A percentile compares a stretch with the other conserved stretches of the same genome.
These are phyloP conservation scores for Mionectes olivaceus DNA, from an alignment of 2,797 vertebrate genomes.

Conservation along the genomic window DNA sequence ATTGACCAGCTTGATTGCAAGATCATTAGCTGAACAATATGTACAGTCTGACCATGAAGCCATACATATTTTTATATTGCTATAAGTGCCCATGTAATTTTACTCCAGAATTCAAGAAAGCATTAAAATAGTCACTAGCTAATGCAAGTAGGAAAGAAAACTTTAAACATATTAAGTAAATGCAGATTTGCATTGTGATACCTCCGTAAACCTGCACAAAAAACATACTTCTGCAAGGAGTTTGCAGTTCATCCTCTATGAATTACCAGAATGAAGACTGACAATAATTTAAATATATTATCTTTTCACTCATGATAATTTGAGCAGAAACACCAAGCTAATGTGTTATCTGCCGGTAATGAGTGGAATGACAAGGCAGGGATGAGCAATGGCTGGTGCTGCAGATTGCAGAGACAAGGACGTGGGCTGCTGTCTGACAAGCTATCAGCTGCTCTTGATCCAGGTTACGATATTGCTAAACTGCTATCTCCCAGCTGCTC, in stretches of 20 bases:
- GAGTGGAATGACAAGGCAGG: background rate
- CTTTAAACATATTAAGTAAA: background rate
- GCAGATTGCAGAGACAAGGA: background rate
- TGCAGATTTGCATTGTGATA: background rate
- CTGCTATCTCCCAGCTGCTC: background rate
- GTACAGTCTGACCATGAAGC: background rate
- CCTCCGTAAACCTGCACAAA: background rate
- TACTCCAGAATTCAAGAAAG: background rate
- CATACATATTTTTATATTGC: background rate
- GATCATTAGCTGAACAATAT: background rate
- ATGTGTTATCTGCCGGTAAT: background rate
- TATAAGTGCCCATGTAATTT: background rate
- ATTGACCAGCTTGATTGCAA: background rate
- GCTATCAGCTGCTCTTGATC: background rate
- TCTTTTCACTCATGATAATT: background rate
- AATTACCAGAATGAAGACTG: background rate
- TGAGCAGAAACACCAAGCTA: background rate
- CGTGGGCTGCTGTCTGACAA: fast-evolving
- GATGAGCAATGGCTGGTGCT: background rate
- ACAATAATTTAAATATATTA: background rate
- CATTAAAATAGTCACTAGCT: background rate
- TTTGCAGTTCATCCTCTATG: background rate
- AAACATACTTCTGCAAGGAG: background rate
- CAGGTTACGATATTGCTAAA: background rate
- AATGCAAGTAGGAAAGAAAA: background rate